Percentiles rank a stretch among this genome's conserved stretches.
phyloP scores from a whole-genome alignment of 1,140 invertebrate species.

The Mycetomoellerius zeteki region DNA sequence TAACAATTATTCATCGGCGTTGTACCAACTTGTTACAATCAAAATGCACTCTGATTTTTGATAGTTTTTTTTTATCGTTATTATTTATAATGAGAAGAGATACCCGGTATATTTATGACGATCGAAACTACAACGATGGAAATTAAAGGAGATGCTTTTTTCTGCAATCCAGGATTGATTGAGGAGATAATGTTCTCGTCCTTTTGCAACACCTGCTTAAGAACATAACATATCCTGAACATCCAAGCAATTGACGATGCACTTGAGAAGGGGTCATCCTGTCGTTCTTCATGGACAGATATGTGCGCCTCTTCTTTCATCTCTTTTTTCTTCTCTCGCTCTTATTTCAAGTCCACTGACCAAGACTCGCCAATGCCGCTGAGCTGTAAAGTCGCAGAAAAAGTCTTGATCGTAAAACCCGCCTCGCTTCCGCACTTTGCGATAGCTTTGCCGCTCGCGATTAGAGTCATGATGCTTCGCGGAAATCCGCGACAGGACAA shows the following conservation, averaged over 20 bases:
- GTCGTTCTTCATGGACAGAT: slow-evolving; percentile 63
- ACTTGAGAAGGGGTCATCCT: slow-evolving; percentile 48
- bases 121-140: not conserved
- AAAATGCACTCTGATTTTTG: not conserved
- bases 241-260: slow-evolving; percentile 46
- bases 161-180: slow-evolving; percentile 9
- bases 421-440: slow-evolving; percentile 65
- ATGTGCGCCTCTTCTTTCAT: slow-evolving; percentile 5
- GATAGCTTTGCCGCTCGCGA: slow-evolving; percentile 61
- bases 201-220: slow-evolving; percentile 41
- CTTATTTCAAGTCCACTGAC: slow-evolving; percentile 74
- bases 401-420: slow-evolving; percentile 71
- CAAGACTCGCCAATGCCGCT: slow-evolving; percentile 64
- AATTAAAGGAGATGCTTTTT: not conserved
- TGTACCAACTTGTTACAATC: not conserved
- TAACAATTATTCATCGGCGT: no score
- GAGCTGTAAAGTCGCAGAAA: slow-evolving; percentile 64
- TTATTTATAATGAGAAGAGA: not conserved
- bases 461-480: slow-evolving; percentile 37
- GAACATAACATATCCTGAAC: slow-evolving; percentile 44
- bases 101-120: not conserved
- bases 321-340: slow-evolving; percentile 47
- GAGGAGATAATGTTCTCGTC: slow-evolving; percentile 9
- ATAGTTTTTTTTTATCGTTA: not conserved
- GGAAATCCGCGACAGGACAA: slow-evolving; percentile 36